Evolutionary conservation across 2,113 vertebrate genomes (phyloP).

Genomic region (Cisticola juncidis): DNA sequence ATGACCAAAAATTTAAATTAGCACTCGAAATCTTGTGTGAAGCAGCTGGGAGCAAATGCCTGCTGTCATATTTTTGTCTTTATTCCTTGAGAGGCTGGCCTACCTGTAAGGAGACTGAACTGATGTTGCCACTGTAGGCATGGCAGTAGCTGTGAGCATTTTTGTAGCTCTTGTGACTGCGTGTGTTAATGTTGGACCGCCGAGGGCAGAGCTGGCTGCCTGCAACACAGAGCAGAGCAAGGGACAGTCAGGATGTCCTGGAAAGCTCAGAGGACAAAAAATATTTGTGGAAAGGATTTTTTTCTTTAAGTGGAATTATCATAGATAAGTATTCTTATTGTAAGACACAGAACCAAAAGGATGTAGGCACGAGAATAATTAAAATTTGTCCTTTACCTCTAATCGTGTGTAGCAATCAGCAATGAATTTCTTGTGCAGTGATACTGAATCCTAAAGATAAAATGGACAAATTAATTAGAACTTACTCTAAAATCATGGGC

Average conservation of each 20-base stretch:
- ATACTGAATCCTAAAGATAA: slow-evolving; percentile 89
- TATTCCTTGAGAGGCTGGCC: neutral
- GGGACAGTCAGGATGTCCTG: neutral
- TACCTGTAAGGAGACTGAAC: slow-evolving; percentile 98
- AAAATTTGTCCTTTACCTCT: slow-evolving; percentile 79
- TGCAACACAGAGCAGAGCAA: slow-evolving; percentile 54
- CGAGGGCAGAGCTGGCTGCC: slow-evolving; percentile 95
- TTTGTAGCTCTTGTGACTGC: slow-evolving; percentile 98
- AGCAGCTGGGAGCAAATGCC: neutral
- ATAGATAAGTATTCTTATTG: neutral
- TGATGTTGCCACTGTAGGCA: slow-evolving; percentile 97
- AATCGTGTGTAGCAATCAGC: slow-evolving; percentile 97
- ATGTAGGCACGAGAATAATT: neutral
- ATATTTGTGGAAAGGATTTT: neutral
- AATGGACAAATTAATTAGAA: neutral
- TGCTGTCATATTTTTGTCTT: neutral
- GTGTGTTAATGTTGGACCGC: slow-evolving; percentile 94
- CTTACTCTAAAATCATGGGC: neutral
- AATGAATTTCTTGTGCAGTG: slow-evolving; percentile 98
- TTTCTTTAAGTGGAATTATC: neutral
- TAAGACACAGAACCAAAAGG: neutral
- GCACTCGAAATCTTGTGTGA: neutral
- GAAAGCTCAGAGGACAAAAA: neutral
- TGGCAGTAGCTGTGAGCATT: slow-evolving; percentile 98
- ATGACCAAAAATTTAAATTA: neutral